These are phyloP conservation scores for Drosophila pegasa DNA, from an alignment of 2,888 invertebrate species.

Conservation along the genomic window DNA sequence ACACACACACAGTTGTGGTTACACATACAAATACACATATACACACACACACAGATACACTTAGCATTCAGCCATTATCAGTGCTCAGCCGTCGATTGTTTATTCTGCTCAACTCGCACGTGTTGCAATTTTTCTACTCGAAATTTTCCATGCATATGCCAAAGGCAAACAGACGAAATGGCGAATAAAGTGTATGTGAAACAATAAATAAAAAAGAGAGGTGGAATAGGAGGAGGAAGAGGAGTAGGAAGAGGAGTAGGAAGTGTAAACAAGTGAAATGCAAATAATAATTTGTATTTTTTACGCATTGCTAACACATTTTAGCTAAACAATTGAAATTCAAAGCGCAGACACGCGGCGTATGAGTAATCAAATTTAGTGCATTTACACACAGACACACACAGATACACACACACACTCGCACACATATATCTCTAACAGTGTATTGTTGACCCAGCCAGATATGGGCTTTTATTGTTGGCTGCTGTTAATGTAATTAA, in stretches of 20 bases:
- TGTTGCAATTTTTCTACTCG: constrained; percentile 26
- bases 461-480: constrained; percentile 63
- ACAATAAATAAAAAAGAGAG: not conserved
- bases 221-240: not conserved
- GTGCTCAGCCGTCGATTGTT: constrained; percentile 11
- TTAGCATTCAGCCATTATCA: constrained; percentile 15
- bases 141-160: constrained; percentile 25
- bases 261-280: constrained; percentile 4
- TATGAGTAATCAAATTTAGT: constrained; percentile 46
- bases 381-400: constrained; percentile 8
- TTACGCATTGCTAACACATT: constrained; percentile 12
- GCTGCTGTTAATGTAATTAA: constrained; percentile 66
- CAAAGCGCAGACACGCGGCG: constrained; percentile 24
- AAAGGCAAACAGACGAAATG: not conserved
- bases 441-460: constrained; percentile 38
- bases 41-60: constrained; percentile 10
- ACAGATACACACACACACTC: not conserved
- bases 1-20: not conserved
- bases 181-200: not conserved
- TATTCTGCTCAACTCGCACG: constrained; percentile 23
- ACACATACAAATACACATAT: constrained; percentile 10
- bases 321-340: constrained; percentile 31
- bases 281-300: constrained; percentile 25
- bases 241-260: not conserved
- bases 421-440: constrained; percentile 1